These are phyloP conservation scores for Chironomus striatipennis DNA, from an alignment of 1,140 invertebrate genomes.

Conservation along the genomic window DNA sequence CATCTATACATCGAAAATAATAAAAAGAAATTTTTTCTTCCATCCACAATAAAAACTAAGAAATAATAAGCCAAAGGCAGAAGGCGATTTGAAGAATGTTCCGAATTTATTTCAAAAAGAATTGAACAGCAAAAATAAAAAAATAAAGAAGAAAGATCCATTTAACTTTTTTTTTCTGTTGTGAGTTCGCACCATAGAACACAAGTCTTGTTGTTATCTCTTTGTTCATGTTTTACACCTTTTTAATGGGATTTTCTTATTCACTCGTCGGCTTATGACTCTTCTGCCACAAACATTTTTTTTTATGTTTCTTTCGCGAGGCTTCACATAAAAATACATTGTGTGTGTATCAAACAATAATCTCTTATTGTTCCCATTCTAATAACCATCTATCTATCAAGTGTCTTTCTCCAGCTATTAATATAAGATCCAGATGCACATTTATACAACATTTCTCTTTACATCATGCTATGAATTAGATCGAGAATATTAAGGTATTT, in stretches of 20 bases:
- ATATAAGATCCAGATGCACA: too few species aligned
- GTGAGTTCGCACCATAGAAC: not conserved
- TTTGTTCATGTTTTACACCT: conserved; percentile 23
- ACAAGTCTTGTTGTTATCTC: not conserved
- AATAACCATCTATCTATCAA: conserved; percentile 1
- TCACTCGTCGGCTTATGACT: conserved; percentile 5
- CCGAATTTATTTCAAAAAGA: not conserved
- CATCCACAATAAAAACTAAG: conserved; percentile 5
- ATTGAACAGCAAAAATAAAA: not conserved
- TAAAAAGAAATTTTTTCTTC: not conserved
- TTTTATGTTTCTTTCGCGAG: not conserved
- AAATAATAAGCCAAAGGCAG: conserved; percentile 6
- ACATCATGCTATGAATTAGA: too few species aligned
- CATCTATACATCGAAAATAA: too few species aligned
- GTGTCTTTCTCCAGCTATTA: not conserved
- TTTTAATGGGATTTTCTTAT: conserved; percentile 22
- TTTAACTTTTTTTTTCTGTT: not conserved
- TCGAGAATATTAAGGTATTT: too few species aligned
- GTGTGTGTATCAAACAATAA: not conserved
- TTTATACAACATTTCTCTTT: too few species aligned
- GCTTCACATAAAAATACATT: not conserved
- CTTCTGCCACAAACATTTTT: too few species aligned
- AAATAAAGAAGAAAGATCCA: conserved; percentile 7
- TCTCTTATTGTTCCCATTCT: not conserved
- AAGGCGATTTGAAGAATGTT: not conserved